Conservation (phyloP, 2,888 invertebrate genomes). For the Sinodicranocentrus sp. region DNA sequence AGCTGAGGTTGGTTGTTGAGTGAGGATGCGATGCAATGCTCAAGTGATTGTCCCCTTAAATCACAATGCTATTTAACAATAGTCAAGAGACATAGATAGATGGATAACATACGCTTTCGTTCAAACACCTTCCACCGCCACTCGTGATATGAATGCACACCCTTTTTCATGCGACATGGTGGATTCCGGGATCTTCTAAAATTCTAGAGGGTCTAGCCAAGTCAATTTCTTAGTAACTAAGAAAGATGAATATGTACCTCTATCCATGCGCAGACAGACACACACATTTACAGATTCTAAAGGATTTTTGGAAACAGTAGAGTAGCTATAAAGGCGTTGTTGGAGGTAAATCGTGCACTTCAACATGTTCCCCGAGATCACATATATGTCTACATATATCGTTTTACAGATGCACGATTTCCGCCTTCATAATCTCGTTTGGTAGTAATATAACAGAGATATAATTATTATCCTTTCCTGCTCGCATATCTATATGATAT, state of each 20-base stretch:
- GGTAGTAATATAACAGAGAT: slow-evolving; percentile 19
- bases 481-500: background rate
- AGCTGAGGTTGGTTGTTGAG: background rate
- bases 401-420: slow-evolving; percentile 49
- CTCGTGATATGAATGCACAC: background rate
- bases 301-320: background rate
- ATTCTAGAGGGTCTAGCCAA: slow-evolving; percentile 42
- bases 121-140: slow-evolving; percentile 17
- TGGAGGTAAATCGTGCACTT: background rate
- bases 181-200: slow-evolving; percentile 44
- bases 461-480: slow-evolving; percentile 37
- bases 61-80: background rate
- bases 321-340: too few species aligned
- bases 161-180: background rate
- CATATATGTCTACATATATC: slow-evolving; percentile 14
- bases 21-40: background rate
- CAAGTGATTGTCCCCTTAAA: slow-evolving; percentile 19
- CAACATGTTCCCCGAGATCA: slow-evolving; percentile 6
- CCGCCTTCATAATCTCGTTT: slow-evolving; percentile 58
- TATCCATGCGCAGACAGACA: slow-evolving; percentile 1
- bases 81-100: background rate
- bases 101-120: background rate
- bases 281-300: slow-evolving; percentile 27
- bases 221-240: slow-evolving; percentile 25
- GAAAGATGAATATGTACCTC: background rate